Base-by-base conservation (phyloP, 2,888 invertebrate genomes). In the Synanthedon myopaeformis region DNA sequence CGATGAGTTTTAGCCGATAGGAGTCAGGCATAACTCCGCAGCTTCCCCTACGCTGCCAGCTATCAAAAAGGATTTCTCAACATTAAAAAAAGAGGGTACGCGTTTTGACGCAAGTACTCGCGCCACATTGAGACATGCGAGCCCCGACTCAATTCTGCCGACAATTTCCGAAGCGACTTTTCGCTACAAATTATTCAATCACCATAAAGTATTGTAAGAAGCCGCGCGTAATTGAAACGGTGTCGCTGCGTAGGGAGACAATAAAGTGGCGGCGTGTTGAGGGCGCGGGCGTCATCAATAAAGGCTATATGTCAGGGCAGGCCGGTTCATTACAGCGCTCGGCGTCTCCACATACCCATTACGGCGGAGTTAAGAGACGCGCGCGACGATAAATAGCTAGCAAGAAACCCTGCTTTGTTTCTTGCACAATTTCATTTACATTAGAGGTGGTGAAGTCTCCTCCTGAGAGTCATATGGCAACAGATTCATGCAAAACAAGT, bases 341-440 rank as follows among this genome's bases (percentile, higher is more conserved):
- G 66, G 72, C 72, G 76, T 79, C 80, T 82, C 80, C 79, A 70
- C 79, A 74, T 80, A 67, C 77, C 81, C 82, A 83, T 85, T 85
- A 84, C 81, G 65, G 65, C 64, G 76, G 77, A 84, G 84, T 83
- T 82, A 85, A 73, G 80, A 81, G 82, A 79, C 81, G 76, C 78
- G 75, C 67, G 72, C 71, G 70, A 70, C 83, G 78, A 84, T 86
- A 87, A 86, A 86, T 84, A 83, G 74, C 76, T 75, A 79, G 72
- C 76, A 65, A 79, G 79, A 67, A 79, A 73, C 74, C 72, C 72
- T 79, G 84, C 80, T 85, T 83, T 83, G 83, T 85, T 83, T 81
- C 78, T 81, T 81, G 76, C 82, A 83, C 81, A 86, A 85, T 86
- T 86, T 84, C 77, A 83, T 85, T 85, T 84, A 86, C 84, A 85